Conservation (phyloP, 2,113 vertebrate species). For the Chascanopsetta lugubris region DNA sequence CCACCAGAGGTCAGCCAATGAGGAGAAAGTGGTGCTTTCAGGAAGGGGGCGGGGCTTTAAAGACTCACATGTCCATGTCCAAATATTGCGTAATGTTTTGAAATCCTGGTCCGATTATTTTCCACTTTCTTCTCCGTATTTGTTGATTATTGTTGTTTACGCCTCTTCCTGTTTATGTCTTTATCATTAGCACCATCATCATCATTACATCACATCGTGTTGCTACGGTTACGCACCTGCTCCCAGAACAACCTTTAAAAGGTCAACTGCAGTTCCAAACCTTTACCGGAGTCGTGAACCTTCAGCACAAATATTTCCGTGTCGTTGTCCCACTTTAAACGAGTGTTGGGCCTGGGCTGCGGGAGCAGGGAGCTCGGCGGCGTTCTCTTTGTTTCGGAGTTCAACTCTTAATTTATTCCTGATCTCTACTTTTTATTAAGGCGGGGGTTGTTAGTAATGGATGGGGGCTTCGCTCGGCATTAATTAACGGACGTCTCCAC, state of each 20-base stretch:
- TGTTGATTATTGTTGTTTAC: background rate
- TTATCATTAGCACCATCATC: background rate
- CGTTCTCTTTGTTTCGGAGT: background rate
- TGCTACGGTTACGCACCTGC: background rate
- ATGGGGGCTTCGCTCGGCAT: conserved; percentile 40
- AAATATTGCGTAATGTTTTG: no score
- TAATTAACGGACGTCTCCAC: conserved; percentile 62
- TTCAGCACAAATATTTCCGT: no score
- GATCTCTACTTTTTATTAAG: conserved; percentile 23
- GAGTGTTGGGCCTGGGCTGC: background rate
- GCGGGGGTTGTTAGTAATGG: conserved; percentile 38
- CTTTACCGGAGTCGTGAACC: conserved; percentile 1
- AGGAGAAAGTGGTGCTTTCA: no score
- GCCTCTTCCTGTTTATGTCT: background rate
- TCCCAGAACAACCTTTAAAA: conserved; percentile 17
- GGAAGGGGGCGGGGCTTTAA: no score
- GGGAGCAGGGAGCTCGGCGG: background rate
- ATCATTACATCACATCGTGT: background rate
- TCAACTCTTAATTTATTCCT: conserved; percentile 18
- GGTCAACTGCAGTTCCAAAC: conserved; percentile 5
- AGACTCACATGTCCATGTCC: no score
- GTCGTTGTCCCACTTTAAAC: no score
- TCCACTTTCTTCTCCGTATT: no score
- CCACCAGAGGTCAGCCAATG: no score
- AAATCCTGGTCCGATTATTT: no score